Conservation (phyloP, 2,888 invertebrate species). For the Caenorhabditis drosophilae region DNA sequence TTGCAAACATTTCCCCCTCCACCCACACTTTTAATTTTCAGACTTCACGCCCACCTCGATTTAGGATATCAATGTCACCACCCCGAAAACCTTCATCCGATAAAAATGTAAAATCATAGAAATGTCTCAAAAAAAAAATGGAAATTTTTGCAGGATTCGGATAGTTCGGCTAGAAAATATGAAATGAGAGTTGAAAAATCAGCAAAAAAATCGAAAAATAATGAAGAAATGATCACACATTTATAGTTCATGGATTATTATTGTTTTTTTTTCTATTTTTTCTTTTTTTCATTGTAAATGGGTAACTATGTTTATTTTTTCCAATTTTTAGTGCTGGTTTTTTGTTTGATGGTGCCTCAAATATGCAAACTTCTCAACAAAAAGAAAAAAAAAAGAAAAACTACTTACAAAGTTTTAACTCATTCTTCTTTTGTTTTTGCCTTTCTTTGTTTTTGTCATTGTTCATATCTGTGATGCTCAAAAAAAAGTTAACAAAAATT, state of each 20-base stretch:
- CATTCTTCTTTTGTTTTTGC: too few species aligned
- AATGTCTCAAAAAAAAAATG: not conserved
- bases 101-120: conserved; percentile 17
- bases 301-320: conserved; percentile 19
- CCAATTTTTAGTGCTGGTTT: conserved; percentile 17
- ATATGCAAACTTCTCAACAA: too few species aligned
- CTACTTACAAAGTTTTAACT: too few species aligned
- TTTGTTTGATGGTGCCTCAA: not conserved
- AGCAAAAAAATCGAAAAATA: conserved; percentile 31
- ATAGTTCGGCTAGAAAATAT: conserved; percentile 36
- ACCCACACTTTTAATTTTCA: too few species aligned
- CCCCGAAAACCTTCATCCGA: conserved; percentile 45
- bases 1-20: not conserved
- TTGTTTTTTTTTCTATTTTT: not conserved
- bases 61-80: conserved; percentile 63
- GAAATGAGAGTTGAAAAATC: conserved; percentile 50
- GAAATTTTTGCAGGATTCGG: conserved; percentile 29
- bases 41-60: conserved; percentile 56
- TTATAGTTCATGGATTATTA: not conserved
- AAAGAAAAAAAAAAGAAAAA: too few species aligned
- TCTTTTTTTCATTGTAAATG: conserved; percentile 6
- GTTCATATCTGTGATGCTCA: conserved; percentile 31
- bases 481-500: conserved; percentile 2
- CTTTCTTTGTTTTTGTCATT: conserved; percentile 14
- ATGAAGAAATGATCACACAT: conserved; percentile 6